phyloP scores from a whole-genome alignment of 2,113 vertebrate genomes.

The Syngnathus typhle region DNA sequence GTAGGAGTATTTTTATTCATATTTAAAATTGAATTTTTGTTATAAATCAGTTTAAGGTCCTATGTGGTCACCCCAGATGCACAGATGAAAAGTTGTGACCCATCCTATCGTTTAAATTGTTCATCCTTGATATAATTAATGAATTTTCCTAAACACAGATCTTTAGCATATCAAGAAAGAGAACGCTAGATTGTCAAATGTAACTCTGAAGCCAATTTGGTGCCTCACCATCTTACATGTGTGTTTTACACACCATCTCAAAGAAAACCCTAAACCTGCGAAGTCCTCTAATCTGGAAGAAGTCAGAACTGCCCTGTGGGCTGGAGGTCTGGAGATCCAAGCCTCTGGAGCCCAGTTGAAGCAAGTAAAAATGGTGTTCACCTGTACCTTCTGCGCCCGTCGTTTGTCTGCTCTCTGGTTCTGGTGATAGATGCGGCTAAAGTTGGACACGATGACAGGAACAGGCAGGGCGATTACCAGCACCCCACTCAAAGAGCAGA shows the following conservation, averaged over 20 bases:
- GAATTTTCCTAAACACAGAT: neutral
- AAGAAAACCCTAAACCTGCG: constrained; percentile 19
- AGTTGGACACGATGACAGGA: constrained; percentile 98
- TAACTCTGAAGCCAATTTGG: neutral
- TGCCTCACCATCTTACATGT: neutral
- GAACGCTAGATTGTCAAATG: constrained; percentile 5
- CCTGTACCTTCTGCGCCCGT: constrained; percentile 87
- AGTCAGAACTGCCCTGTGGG: constrained; percentile 12
- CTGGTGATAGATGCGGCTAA: constrained; percentile 98
- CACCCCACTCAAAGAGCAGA: constrained; percentile 95
- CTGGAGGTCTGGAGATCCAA: constrained; percentile 24
- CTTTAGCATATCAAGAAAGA: neutral
- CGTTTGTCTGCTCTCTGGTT: constrained; percentile 96
- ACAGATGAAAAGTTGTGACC: too few relatives aligned
- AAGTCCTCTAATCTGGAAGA: constrained; percentile 19
- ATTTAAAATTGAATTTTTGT: too few relatives aligned
- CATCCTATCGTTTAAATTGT: too few relatives aligned
- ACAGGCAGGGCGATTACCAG: constrained; percentile 96
- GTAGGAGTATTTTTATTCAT: too few relatives aligned
- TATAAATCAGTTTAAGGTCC: too few relatives aligned
- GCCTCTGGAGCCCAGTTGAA: constrained; percentile 30
- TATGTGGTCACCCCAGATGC: too few relatives aligned
- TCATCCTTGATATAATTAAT: neutral
- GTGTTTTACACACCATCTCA: constrained; percentile 14
- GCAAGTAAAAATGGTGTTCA: constrained; percentile 50